Evolutionary conservation across 2,797 vertebrate species (phyloP).

Genomic region (Discoglossus pictus): DNA sequence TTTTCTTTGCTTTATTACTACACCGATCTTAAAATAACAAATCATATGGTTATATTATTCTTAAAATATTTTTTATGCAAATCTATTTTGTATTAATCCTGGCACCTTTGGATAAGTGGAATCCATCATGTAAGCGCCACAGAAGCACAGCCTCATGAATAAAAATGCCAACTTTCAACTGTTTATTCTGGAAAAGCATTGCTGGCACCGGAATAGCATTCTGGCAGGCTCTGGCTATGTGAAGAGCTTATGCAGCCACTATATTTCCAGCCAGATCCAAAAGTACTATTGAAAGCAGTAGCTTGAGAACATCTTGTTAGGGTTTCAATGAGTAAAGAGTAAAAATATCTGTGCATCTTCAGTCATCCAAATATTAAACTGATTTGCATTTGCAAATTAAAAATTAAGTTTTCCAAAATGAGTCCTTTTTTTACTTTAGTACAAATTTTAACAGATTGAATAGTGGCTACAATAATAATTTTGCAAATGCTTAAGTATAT

Average conservation of each 20-base stretch:
- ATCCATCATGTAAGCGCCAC: conserved; percentile 56
- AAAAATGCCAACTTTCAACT: conserved; percentile 65
- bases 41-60: conserved; percentile 53
- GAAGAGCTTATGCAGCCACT: conserved; percentile 54
- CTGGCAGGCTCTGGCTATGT: conserved; percentile 58
- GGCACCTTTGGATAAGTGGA: conserved; percentile 59
- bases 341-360: conserved; percentile 44
- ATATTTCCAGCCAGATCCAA: conserved; percentile 56
- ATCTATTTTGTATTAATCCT: conserved; percentile 54
- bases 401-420: conserved; percentile 47
- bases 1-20: neutral
- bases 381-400: conserved; percentile 44
- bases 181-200: conserved; percentile 68
- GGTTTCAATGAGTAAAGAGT: conserved; percentile 56
- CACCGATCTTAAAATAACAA: conserved; percentile 27
- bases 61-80: conserved; percentile 59
- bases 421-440: conserved; percentile 44
- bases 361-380: conserved; percentile 52
- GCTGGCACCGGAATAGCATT: conserved; percentile 57
- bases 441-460: conserved; percentile 26
- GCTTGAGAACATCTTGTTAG: conserved; percentile 58
- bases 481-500: conserved; percentile 42
- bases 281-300: conserved; percentile 57
- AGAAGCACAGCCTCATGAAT: conserved; percentile 58
- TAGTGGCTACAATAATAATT: conserved; percentile 49